Base-by-base conservation (phyloP, 1,140 invertebrate genomes). In the Ptiloglossa arizonensis region DNA sequence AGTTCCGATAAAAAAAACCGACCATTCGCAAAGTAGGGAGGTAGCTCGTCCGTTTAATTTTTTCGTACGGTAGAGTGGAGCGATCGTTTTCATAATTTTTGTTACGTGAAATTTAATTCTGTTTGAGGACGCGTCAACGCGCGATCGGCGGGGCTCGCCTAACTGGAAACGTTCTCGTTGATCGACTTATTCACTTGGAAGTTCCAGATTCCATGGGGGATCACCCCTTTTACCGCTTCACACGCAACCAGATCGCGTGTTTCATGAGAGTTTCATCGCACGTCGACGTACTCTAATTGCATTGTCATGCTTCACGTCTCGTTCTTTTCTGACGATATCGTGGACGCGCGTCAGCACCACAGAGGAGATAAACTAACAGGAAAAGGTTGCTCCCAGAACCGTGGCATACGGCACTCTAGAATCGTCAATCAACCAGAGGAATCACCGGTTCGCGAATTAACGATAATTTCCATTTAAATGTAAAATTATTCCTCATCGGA, bases 181-280 rank as follows among this genome's bases (percentile, higher is more conserved):
- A 22, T 22, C 52, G 27, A 50, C 13, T 24, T n/a, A 41, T 46
- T 32, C n/a, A 62, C 15, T n/a, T 73, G 59, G 59, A 52, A 79
- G 46, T 78, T 78, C 67, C 60, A 79, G 35, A 52, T 52, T 22
- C 5, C 2, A 2, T 0, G 2, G 41, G 70, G 46, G 27, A 73
- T 52, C 22, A 46, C n/a, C 46, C 24, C 1, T 17, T 17, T 27
- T 9, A 3, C 1, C 15, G 24, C 13, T 15, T 15, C 19, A 2
- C 32, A 17, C 27, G 19, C 6, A 3, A 19, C 57, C 2, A 9
- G 52, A 13, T 27, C 8, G 6, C 22, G 52, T 8, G 54, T 35
- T 62, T 24, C 50, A 48, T 57, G 22, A 48, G 57, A 59, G 15
- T 38, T 48, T 57, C 11, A 59, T 29, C 29, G 38, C 41, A 17